phyloP scores from a whole-genome alignment of 2,888 invertebrate genomes.

The Cosmorhoe ocellata region DNA sequence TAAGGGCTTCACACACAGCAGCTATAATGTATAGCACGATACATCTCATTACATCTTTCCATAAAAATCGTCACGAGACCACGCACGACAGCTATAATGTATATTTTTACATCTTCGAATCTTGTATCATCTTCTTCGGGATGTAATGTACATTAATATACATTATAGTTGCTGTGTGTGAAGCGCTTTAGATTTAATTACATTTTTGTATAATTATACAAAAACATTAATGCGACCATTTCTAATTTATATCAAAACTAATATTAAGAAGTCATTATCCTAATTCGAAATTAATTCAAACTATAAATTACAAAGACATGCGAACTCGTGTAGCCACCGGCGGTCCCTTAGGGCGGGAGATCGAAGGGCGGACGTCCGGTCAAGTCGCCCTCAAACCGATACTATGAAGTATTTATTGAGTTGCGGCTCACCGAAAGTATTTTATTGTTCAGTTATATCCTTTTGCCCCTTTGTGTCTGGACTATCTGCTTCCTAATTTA shows the following conservation, averaged over 20 bases:
- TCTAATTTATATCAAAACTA: conserved; percentile 12
- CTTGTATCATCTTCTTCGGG: too few species aligned
- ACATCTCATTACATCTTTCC: too few species aligned
- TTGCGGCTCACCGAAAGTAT: conserved; percentile 78
- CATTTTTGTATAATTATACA: too few species aligned
- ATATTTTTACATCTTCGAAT: too few species aligned
- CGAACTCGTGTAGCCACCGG: conserved; percentile 50
- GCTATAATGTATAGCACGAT: too few species aligned
- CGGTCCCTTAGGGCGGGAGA: conserved; percentile 67
- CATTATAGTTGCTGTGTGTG: too few species aligned
- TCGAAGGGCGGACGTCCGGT: conserved; percentile 76
- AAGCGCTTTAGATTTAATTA: too few species aligned
- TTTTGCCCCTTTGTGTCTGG: conserved; percentile 54
- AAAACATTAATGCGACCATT: too few species aligned
- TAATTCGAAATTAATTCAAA: conserved; percentile 37
- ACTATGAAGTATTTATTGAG: conserved; percentile 82
- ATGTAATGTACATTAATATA: too few species aligned
- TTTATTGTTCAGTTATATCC: conserved; percentile 76
- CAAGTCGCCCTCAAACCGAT: conserved; percentile 74
- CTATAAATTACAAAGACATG: conserved; percentile 56
- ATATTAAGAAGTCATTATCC: conserved; percentile 40
- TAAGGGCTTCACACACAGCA: too few species aligned
- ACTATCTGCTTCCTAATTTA: conserved; percentile 28
- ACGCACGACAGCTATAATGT: too few species aligned
- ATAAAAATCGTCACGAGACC: too few species aligned